These are phyloP conservation scores for Neopelma chrysocephalum DNA, from an alignment of 2,797 vertebrate species.

Conservation along the genomic window DNA sequence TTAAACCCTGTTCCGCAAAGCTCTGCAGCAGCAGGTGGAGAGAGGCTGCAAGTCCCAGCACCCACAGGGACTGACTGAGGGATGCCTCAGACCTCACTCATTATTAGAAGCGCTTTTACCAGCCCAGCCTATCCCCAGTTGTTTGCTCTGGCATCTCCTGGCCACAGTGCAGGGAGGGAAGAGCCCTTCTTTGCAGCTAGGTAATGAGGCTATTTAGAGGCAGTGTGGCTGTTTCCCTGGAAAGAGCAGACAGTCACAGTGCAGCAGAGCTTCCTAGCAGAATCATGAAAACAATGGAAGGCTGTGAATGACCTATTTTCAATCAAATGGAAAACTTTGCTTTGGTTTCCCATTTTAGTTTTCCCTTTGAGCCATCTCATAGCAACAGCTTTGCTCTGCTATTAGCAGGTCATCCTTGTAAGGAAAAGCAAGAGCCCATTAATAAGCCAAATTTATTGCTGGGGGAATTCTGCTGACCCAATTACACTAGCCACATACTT, in stretches of 20 bases:
- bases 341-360: slow-evolving; percentile 45
- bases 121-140: background rate
- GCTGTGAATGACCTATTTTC: slow-evolving; percentile 34
- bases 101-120: background rate
- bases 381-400: slow-evolving; percentile 31
- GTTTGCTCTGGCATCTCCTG: background rate
- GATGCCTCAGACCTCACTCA: background rate
- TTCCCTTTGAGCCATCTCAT: background rate
- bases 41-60: background rate
- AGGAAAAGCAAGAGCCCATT: background rate
- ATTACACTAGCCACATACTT: background rate
- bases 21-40: background rate
- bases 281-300: background rate
- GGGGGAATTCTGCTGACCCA: slow-evolving; percentile 1
- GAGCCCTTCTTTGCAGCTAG: background rate
- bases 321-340: background rate
- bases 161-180: background rate
- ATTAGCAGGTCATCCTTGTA: slow-evolving; percentile 5
- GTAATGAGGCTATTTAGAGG: slow-evolving; percentile 20
- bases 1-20: background rate
- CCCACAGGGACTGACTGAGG: background rate
- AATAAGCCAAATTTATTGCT: slow-evolving; percentile 15
- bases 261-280: background rate
- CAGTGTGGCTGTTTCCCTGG: background rate
- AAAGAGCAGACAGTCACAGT: background rate